phyloP scores from a whole-genome alignment of 2,113 vertebrate genomes.

The Trochalopteron elliotii region DNA sequence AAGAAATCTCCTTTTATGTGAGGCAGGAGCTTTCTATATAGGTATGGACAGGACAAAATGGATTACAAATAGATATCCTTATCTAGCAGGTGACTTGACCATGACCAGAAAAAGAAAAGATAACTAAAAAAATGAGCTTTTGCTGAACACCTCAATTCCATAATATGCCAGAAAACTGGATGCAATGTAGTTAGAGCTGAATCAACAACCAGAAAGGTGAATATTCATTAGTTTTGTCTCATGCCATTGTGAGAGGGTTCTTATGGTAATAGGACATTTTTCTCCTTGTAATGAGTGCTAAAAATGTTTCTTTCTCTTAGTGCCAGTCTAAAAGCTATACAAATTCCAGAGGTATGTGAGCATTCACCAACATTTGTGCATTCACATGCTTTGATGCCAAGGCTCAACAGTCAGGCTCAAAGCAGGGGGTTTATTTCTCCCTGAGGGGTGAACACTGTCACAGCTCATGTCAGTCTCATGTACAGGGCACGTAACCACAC shows the following conservation, averaged over 20 bases:
- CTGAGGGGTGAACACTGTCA: fast-evolving
- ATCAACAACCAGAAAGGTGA: not conserved
- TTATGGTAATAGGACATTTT: not conserved
- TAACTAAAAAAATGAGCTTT: not conserved
- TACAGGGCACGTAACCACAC: not conserved
- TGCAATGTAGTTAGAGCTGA: not conserved
- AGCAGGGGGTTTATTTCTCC: not conserved
- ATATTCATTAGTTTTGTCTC: not conserved
- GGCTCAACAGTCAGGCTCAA: not conserved
- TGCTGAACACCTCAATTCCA: not conserved
- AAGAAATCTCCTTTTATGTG: not conserved
- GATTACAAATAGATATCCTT: not conserved
- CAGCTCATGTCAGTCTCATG: not conserved
- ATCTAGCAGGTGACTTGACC: not conserved
- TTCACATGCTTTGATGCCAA: not conserved
- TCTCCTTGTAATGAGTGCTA: not conserved
- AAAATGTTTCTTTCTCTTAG: not conserved
- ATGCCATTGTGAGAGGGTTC: not conserved
- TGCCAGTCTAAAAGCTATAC: not conserved
- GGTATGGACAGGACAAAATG: not conserved
- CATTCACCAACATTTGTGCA: not conserved
- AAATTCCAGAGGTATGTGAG: not conserved
- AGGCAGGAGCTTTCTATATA: not conserved
- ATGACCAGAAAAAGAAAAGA: not conserved
- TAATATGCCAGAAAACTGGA: not conserved